phyloP scores from a whole-genome alignment of 2,797 vertebrate genomes.

The Pseudopleuronectes americanus region DNA sequence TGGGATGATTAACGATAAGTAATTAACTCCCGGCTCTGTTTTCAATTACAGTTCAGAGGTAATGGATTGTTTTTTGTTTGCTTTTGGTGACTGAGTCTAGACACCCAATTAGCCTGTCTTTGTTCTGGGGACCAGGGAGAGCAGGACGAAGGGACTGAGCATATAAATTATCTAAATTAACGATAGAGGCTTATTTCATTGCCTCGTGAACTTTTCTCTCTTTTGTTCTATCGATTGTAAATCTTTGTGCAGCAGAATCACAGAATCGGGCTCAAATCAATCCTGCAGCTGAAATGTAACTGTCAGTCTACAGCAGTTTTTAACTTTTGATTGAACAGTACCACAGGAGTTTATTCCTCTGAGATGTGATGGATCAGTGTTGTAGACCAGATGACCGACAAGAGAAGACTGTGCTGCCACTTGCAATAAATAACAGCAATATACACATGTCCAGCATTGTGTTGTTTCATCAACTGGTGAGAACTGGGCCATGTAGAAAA shows the following conservation, averaged over 20 bases:
- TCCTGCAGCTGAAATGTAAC: not conserved
- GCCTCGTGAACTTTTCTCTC: constrained; percentile 17
- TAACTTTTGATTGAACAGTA: not conserved
- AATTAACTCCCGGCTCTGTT: constrained; percentile 59
- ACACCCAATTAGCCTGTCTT: constrained; percentile 63
- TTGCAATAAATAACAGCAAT: no score
- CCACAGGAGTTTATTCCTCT: not conserved
- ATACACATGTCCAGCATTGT: no score
- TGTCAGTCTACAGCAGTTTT: not conserved
- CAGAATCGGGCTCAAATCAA: not conserved
- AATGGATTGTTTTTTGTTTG: constrained; percentile 56
- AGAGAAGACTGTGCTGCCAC: no score
- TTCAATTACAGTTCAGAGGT: constrained; percentile 67
- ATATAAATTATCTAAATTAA: constrained; percentile 18
- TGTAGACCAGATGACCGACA: not conserved
- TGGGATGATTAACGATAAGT: constrained; percentile 61
- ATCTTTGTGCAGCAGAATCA: not conserved
- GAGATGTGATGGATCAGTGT: not conserved
- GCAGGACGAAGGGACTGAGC: not conserved
- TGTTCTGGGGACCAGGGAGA: constrained; percentile 27
- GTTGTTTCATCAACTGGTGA: not conserved
- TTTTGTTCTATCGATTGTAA: not conserved
- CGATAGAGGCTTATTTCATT: not conserved
- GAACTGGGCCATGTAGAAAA: not conserved
- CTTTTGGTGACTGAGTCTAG: constrained; percentile 40